These are phyloP conservation scores for Gasterosteus aculeatus DNA, from an alignment of 2,113 vertebrate species.

Conservation along the genomic window DNA sequence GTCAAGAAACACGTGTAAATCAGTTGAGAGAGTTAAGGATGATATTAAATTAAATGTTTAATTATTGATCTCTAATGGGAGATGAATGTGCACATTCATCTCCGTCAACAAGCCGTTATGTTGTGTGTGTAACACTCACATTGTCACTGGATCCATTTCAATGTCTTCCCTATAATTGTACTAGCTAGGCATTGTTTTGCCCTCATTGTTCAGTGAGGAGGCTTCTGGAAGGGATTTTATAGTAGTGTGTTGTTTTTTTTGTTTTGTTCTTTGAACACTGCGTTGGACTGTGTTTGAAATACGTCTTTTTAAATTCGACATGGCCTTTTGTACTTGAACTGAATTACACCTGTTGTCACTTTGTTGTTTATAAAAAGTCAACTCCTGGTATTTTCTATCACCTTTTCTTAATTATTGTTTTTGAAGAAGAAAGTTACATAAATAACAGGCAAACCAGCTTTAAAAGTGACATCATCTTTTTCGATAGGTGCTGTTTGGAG, in stretches of 20 bases:
- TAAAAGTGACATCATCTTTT: not conserved
- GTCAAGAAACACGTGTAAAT: not conserved
- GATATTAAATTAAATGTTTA: constrained; percentile 20
- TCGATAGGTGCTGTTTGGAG: no score
- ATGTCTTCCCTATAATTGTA: not conserved
- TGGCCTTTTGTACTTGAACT: not conserved
- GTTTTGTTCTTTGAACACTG: not conserved
- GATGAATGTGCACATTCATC: not conserved
- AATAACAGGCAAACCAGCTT: not conserved
- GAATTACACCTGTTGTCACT: not conserved
- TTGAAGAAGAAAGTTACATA: not conserved
- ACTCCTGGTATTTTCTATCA: not conserved
- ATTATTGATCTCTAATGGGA: constrained; percentile 25
- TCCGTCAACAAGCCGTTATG: constrained; percentile 1
- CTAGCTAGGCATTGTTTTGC: not conserved
- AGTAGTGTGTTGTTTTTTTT: not conserved
- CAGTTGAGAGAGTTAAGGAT: not conserved
- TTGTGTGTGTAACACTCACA: not conserved
- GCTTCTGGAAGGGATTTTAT: not conserved
- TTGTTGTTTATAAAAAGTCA: not conserved
- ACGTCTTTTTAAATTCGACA: not conserved
- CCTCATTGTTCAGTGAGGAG: not conserved
- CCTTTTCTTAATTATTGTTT: not conserved
- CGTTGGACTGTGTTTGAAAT: not conserved
- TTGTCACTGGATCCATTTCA: not conserved